Evolutionary conservation across 2,888 invertebrate genomes (phyloP).

Genomic region (Polyommatus iphigenia): DNA sequence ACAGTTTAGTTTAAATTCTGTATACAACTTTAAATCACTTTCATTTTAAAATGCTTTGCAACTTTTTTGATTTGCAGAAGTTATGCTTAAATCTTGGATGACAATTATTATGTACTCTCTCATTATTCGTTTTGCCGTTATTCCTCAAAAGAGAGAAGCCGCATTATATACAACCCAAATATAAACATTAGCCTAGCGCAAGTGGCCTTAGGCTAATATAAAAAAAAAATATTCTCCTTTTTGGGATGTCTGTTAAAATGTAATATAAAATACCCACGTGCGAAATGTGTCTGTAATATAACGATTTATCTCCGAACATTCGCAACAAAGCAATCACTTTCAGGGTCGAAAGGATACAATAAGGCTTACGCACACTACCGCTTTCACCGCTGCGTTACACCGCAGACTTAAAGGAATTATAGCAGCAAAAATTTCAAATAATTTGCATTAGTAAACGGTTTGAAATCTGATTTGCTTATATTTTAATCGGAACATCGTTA

Average conservation of each 20-base stretch:
- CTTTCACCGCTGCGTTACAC: neutral
- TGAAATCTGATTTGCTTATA: neutral
- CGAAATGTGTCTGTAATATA: slow-evolving; percentile 32
- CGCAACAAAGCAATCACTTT: slow-evolving; percentile 20
- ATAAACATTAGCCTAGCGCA: too few relatives aligned
- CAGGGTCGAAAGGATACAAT: slow-evolving; percentile 25
- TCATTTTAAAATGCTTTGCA: too few relatives aligned
- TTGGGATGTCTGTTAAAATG: neutral
- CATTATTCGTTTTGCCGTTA: too few relatives aligned
- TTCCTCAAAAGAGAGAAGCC: too few relatives aligned
- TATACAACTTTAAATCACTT: too few relatives aligned
- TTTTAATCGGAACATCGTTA: too few relatives aligned
- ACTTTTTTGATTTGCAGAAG: too few relatives aligned
- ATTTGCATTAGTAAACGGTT: neutral
- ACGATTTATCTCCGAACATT: slow-evolving; percentile 6
- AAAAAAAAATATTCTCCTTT: neutral
- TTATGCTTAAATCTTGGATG: too few relatives aligned
- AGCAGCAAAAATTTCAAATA: neutral
- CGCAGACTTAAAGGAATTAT: neutral
- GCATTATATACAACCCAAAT: too few relatives aligned
- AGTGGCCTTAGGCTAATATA: too few relatives aligned
- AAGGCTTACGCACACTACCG: slow-evolving; percentile 8
- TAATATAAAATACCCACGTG: slow-evolving; percentile 8
- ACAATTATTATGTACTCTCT: too few relatives aligned
- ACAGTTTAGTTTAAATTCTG: too few relatives aligned